phyloP scores from a whole-genome alignment of 2,888 invertebrate species.

The Caenorhabditis doughertyi region DNA sequence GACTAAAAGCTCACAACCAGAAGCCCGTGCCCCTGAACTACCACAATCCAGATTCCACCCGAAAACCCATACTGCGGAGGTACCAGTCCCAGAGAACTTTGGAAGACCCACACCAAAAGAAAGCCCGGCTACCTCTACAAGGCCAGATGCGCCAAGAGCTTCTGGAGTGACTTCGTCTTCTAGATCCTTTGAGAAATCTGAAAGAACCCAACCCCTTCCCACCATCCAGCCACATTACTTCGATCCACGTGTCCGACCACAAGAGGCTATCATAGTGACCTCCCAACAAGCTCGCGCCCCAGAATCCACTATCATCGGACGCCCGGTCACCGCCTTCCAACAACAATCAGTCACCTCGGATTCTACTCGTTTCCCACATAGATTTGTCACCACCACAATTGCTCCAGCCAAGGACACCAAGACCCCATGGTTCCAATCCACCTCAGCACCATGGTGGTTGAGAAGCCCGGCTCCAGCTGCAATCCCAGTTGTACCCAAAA shows the following conservation, averaged over 20 bases:
- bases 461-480: slow-evolving; percentile 48
- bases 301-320: slow-evolving; percentile 31
- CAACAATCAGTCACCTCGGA: slow-evolving; percentile 12
- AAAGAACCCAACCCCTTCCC: background rate
- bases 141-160: background rate
- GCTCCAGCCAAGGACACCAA: background rate
- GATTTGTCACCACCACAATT: slow-evolving; percentile 30
- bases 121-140: background rate
- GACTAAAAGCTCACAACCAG: background rate
- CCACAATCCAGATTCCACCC: slow-evolving; percentile 49
- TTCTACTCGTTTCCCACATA: slow-evolving; percentile 30
- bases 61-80: slow-evolving; percentile 19
- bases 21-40: slow-evolving; percentile 2
- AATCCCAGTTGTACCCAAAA: slow-evolving; percentile 10
- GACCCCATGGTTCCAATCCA: slow-evolving; percentile 60
- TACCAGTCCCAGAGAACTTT: background rate
- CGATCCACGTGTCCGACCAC: background rate
- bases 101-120: background rate
- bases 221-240: slow-evolving; percentile 2
- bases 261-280: background rate
- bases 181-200: background rate
- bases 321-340: slow-evolving; percentile 36
- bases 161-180: slow-evolving; percentile 1
- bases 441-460: slow-evolving; percentile 61
- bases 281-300: slow-evolving; percentile 34